A percentile compares a stretch with the other conserved stretches of the same genome.
phyloP scores from a whole-genome alignment of 2,113 vertebrate species.

The Microcebus lehilahytsara region DNA sequence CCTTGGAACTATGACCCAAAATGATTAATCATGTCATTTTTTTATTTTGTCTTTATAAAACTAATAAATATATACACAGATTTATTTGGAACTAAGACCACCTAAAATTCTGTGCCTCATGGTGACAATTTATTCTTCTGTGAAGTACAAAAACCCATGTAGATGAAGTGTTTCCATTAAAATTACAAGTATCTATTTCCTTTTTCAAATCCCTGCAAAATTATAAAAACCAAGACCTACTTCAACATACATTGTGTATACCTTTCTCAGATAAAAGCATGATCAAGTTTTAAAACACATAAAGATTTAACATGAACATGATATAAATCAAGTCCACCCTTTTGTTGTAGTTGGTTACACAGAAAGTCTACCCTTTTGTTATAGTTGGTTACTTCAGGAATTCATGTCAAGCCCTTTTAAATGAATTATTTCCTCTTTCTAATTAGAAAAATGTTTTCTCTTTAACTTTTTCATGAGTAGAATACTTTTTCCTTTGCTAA shows the following conservation, averaged over 20 bases:
- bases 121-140: neutral
- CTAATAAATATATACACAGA: neutral
- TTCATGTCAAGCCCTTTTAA: neutral
- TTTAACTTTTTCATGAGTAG: neutral
- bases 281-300: neutral
- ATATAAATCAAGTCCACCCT: neutral
- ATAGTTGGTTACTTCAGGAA: neutral
- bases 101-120: neutral
- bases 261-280: neutral
- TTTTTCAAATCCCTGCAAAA: neutral
- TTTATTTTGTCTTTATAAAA: neutral
- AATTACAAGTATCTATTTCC: neutral
- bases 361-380: neutral
- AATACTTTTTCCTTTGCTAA: neutral
- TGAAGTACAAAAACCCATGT: neutral
- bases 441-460: neutral
- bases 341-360: too few relatives aligned
- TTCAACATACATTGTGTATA: neutral
- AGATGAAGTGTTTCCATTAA: neutral
- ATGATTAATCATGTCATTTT: neutral
- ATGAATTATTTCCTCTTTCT: neutral
- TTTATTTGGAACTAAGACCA: neutral
- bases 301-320: neutral
- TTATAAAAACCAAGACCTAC: neutral
- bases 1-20: neutral